Percentiles rank a stretch among this genome's conserved stretches.
Conservation (phyloP, 2,888 invertebrate genomes). For the Pollenia angustigena region DNA sequence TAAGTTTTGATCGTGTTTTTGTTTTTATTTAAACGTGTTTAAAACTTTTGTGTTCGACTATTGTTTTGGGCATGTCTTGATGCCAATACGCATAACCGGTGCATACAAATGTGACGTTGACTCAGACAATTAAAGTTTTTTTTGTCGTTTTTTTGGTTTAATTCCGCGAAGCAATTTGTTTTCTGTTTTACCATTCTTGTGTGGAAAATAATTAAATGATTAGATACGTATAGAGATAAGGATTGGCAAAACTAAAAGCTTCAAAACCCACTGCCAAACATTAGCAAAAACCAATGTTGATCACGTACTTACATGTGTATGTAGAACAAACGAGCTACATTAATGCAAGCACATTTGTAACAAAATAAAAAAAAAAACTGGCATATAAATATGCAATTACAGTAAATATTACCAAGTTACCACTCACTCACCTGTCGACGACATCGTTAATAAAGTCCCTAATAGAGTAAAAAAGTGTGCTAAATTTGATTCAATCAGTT, state of each 20-base stretch:
- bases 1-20: conserved; percentile 38
- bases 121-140: conserved; percentile 1
- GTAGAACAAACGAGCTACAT: conserved; percentile 80
- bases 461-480: conserved; percentile 3
- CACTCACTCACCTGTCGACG: conserved; percentile 7
- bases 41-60: background rate
- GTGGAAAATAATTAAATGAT: conserved; percentile 67
- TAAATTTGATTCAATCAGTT: conserved; percentile 9
- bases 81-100: conserved; percentile 46
- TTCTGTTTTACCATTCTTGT: conserved; percentile 44
- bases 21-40: conserved; percentile 46
- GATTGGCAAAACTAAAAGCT: conserved; percentile 38
- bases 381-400: conserved; percentile 30
- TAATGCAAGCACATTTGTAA: background rate
- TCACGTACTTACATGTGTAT: conserved; percentile 78
- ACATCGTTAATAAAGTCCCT: background rate
- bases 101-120: conserved; percentile 22
- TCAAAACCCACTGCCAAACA: background rate
- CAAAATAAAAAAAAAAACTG: conserved; percentile 12
- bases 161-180: conserved; percentile 67
- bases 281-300: conserved; percentile 63
- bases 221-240: conserved; percentile 46
- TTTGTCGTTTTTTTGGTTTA: conserved; percentile 10
- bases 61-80: conserved; percentile 57
- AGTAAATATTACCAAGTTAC: conserved; percentile 34